Evolutionary conservation across 2,888 invertebrate species (phyloP), one percentile per base, ranked within the genome.

Genomic region (Lithodes maja): DNA sequence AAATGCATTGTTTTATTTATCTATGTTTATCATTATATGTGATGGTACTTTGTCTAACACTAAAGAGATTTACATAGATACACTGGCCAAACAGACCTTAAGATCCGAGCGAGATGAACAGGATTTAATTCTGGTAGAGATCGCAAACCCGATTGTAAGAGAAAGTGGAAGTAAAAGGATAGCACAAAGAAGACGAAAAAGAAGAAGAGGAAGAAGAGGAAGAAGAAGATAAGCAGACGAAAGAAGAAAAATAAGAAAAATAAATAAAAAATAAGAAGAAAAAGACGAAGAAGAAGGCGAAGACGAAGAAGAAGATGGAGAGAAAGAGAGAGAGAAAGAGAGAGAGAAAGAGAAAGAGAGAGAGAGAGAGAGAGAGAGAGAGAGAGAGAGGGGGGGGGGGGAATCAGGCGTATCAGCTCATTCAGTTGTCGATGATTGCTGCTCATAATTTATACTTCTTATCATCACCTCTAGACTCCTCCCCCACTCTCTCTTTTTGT

Each of bases 391-490:
- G 81, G 50, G 81, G 81, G 52, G 61, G 81, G 52, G 81, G 80
- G 55, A 80, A 80, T 80, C 80, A 80, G 54, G 54, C 80, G 80
- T 80, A 80, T 80, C 80, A 80, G 80, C 55, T 80, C 80, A 80
- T 80, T 80, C 80, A 80, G 80, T 54, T 55, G 54, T 54, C 80
- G 80, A 80, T 80, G 80, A 80, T 80, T 80, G 55, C 80, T 54
- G 33, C 17, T 54, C 80, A 80, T 80, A 80, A 80, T 80, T 80
- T 54, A 80, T 54, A 80, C 54, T 80, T 80, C 80, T 80, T 80
- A 80, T 80, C 80, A 54, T 9, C 80, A 5, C 55, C 55, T 12
- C 78, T 33, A 54, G 7, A 53, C 7, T 55, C 80, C 80, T 61
- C 61, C 61, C 12, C 61, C 61, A 7, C 61, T 61, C 12, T 61